phyloP scores from a whole-genome alignment of 2,888 invertebrate species.

The Agrenia bidenticulata region DNA sequence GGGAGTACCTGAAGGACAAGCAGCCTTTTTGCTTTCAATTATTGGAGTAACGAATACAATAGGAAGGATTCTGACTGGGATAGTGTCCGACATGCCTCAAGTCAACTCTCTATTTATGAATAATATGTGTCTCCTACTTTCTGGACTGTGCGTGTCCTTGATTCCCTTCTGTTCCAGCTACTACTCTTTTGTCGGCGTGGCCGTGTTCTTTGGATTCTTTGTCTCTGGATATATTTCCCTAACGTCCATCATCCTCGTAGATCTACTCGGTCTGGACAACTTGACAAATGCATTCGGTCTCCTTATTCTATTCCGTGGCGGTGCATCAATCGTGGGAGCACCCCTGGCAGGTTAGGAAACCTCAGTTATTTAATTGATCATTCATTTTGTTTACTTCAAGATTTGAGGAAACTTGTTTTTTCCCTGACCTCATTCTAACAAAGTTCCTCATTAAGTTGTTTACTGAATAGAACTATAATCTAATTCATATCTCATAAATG shows the following conservation, averaged over 20 bases:
- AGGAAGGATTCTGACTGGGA: slow-evolving; percentile 59
- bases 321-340: slow-evolving; percentile 78
- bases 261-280: slow-evolving; percentile 90
- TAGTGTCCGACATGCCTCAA: slow-evolving; percentile 58
- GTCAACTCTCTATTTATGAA: slow-evolving; percentile 91
- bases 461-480: too few relatives aligned
- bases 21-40: slow-evolving; percentile 75
- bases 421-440: too few relatives aligned
- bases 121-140: slow-evolving; percentile 85
- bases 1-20: slow-evolving; percentile 67
- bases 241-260: slow-evolving; percentile 96
- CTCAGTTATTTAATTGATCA: too few relatives aligned
- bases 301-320: slow-evolving; percentile 90
- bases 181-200: slow-evolving; percentile 72
- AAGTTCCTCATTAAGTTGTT: background rate
- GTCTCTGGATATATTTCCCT: slow-evolving; percentile 94
- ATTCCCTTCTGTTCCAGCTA: slow-evolving; percentile 80
- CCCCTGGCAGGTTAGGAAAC: slow-evolving; percentile 58
- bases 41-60: slow-evolving; percentile 81
- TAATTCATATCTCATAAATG: background rate
- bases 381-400: too few relatives aligned
- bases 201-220: slow-evolving; percentile 87
- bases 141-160: slow-evolving; percentile 78
- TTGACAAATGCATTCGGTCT: slow-evolving; percentile 96
- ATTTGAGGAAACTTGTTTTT: too few relatives aligned